phyloP scores from a whole-genome alignment of 2,888 invertebrate species.

The Spodoptera littoralis region DNA sequence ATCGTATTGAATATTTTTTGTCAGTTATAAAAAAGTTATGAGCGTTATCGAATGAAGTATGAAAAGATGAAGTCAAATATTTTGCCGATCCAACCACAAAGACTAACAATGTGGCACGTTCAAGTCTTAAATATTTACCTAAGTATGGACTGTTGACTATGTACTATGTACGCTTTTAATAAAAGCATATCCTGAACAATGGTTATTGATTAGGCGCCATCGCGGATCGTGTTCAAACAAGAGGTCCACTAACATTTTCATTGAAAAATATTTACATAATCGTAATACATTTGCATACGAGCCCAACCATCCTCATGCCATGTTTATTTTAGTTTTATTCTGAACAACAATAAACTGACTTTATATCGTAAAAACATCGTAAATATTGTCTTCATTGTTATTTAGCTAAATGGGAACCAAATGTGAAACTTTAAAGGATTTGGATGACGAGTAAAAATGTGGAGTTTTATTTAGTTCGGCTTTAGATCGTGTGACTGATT shows the following conservation, averaged over 20 bases:
- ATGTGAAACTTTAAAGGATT: conserved; percentile 27
- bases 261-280: conserved; percentile 42
- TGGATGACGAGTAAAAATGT: conserved; percentile 28
- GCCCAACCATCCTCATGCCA: conserved; percentile 10
- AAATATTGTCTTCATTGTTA: conserved; percentile 17
- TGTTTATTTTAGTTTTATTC: conserved; percentile 24
- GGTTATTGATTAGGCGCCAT: conserved; percentile 34
- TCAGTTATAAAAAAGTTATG: conserved; percentile 17
- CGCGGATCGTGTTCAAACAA: conserved; percentile 32
- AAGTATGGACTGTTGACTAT: conserved; percentile 14
- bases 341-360: conserved; percentile 27
- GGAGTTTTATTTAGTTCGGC: conserved; percentile 23
- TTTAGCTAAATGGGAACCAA: conserved; percentile 16
- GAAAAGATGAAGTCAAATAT: conserved; percentile 12
- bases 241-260: conserved; percentile 38
- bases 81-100: conserved; percentile 9
- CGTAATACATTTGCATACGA: conserved; percentile 39
- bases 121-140: conserved; percentile 12
- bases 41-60: conserved; percentile 22
- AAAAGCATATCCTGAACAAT: conserved; percentile 38
- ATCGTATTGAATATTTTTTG: conserved; percentile 6
- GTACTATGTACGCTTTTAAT: conserved; percentile 22
- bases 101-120: conserved; percentile 24
- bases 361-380: conserved; percentile 18
- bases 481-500: conserved; percentile 36